Evolutionary conservation across 30 jellyfish, hydroid and myxozoan genomes (phyloP), one percentile per base, ranked within the genome.

Genomic region (Sanderia malayensis): DNA sequence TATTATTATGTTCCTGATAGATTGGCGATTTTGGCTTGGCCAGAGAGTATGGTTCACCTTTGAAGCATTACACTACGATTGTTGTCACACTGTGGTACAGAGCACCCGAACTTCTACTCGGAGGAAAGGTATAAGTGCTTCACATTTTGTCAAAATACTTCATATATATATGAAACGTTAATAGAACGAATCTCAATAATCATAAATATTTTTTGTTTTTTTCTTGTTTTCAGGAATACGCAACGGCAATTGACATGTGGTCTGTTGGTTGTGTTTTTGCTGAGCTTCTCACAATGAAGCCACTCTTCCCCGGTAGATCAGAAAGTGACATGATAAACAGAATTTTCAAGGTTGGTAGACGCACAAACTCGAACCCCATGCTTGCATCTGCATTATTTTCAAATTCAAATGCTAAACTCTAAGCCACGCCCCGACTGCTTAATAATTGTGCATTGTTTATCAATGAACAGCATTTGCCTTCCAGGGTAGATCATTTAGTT

Each of bases 181-280:
- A n/a, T n/a, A n/a, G n/a, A n/a, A n/a, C n/a, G n/a, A n/a, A n/a
- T n/a, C n/a, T n/a, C n/a, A n/a, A n/a, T n/a, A n/a, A n/a, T n/a
- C n/a, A n/a, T n/a, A n/a, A n/a, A n/a, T n/a, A n/a, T n/a, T n/a
- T n/a, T n/a, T n/a, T n/a, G n/a, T n/a, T n/a, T 66, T 28, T 32
- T 22, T 0, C 27, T 44, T 8, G 58, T 10, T 49, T 61, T 31
- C 46, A 86, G 97, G 89, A 82, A 68, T 94, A 94, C 83, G 76
- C 94, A 24, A 74, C 95, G 17, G 95, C 99, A 0, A 83, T 94
- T 37, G 99, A 94, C 72, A 29, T 94, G 9, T 94, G 99, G 99
- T 88, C 98, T 22, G 88, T 76, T 53, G 99, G 99, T 18, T 94
- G 99, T 74, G 99, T 94, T 8, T 86, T 94, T 46, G 99, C 99